Conservation (phyloP, 53 echinoderm and acorn worm species). For the Luidia sarsii region DNA sequence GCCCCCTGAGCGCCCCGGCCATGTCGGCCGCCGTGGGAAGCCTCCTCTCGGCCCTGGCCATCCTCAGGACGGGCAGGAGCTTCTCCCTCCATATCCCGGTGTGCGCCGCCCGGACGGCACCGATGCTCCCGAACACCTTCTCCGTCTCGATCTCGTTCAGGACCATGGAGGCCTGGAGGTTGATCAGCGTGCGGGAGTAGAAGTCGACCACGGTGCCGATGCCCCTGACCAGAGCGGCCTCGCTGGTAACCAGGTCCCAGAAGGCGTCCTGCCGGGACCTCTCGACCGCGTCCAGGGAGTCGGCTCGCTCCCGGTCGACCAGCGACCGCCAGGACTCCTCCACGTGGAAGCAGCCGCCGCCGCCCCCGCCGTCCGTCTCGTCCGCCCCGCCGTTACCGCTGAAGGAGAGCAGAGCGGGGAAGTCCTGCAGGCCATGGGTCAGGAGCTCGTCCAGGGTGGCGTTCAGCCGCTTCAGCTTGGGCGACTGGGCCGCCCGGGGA, state of each 20-base stretch:
- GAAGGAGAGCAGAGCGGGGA: conserved; percentile 68
- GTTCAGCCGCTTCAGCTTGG: conserved; percentile 62
- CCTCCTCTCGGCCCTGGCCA: conserved; percentile 31
- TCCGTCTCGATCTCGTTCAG: conserved; percentile 78
- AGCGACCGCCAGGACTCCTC: conserved; percentile 71
- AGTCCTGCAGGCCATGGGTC: conserved; percentile 78
- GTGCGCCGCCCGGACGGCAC: conserved; percentile 74
- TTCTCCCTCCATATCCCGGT: conserved; percentile 83
- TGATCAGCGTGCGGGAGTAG: conserved; percentile 4
- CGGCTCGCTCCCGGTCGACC: conserved; percentile 49
- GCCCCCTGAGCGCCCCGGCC: conserved; percentile 70
- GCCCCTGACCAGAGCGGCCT: conserved; percentile 72
- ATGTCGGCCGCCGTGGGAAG: conserved; percentile 51
- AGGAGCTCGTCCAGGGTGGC: conserved; percentile 73
- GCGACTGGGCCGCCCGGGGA: conserved; percentile 27
- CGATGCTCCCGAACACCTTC: conserved; percentile 92
- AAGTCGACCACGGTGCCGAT: conserved; percentile 86
- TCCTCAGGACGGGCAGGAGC: conserved; percentile 60
- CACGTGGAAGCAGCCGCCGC: conserved; percentile 55
- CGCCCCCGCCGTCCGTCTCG: conserved; percentile 32
- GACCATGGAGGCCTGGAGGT: conserved; percentile 2
- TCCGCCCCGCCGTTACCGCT: conserved; percentile 5
- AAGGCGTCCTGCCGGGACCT: conserved; percentile 82
- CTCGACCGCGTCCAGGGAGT: conserved; percentile 52
- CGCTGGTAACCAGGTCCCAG: conserved; percentile 82